These are phyloP conservation scores for Gasterosteus aculeatus DNA, from an alignment of 2,113 vertebrate species.

Conservation along the genomic window DNA sequence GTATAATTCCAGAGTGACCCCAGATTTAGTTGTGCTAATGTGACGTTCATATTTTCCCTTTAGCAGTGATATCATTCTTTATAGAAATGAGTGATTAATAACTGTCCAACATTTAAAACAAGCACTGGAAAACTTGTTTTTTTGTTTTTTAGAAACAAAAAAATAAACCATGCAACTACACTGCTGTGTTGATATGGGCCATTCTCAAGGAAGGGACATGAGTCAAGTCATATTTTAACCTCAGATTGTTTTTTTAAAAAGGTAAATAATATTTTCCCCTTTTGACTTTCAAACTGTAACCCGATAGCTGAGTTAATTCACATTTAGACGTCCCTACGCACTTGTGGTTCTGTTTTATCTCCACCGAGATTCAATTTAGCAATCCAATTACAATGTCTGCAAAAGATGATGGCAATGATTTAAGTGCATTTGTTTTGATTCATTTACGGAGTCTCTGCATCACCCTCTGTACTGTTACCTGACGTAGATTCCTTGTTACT, in stretches of 20 bases:
- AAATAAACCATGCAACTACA: background rate
- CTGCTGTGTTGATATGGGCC: background rate
- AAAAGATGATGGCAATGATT: slow-evolving; percentile 71
- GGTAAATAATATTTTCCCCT: background rate
- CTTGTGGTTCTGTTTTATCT: slow-evolving; percentile 82
- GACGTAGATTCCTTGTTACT: slow-evolving; percentile 99
- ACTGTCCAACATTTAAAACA: background rate
- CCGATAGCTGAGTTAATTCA: slow-evolving; percentile 30
- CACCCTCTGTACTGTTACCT: slow-evolving; percentile 98
- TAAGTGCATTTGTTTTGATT: slow-evolving; percentile 80
- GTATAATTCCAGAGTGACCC: background rate
- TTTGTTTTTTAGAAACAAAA: background rate
- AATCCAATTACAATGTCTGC: slow-evolving; percentile 56
- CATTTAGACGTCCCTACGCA: slow-evolving; percentile 92
- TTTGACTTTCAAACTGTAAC: slow-evolving; percentile 26
- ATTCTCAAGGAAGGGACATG: background rate
- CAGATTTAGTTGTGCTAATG: background rate
- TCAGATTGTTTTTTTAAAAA: background rate
- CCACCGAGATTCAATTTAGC: slow-evolving; percentile 56
- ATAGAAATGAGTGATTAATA: background rate
- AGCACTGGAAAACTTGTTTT: background rate
- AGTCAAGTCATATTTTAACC: background rate
- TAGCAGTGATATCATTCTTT: background rate
- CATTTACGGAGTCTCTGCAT: slow-evolving; percentile 80
- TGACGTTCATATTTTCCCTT: background rate